These are phyloP conservation scores for Eubucco bourcierii DNA, from an alignment of 2,113 vertebrate genomes.

Conservation along the genomic window DNA sequence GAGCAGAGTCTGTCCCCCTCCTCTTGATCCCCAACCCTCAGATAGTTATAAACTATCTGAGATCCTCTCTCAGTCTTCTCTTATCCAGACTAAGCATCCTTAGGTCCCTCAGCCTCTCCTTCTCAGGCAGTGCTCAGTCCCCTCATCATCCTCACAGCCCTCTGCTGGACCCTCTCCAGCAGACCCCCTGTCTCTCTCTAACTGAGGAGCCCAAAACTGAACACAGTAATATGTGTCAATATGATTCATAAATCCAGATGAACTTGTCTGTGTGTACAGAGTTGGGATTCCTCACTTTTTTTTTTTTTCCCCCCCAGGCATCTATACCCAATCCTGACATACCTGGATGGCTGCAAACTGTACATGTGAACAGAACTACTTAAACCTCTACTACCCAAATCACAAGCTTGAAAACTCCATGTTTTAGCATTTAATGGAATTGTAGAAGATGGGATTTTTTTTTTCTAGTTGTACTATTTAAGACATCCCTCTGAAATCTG, in stretches of 20 bases:
- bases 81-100: too few species aligned
- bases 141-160: too few species aligned
- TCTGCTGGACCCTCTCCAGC: too few species aligned
- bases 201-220: too few species aligned
- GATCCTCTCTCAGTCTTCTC: too few species aligned
- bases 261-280: neutral
- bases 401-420: conserved; percentile 33
- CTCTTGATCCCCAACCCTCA: too few species aligned
- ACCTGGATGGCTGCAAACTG: neutral
- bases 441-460: conserved; percentile 29
- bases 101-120: too few species aligned
- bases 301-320: neutral
- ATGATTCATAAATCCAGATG: conserved; percentile 11
- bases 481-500: conserved; percentile 26
- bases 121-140: too few species aligned
- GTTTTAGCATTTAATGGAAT: conserved; percentile 20
- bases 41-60: too few species aligned
- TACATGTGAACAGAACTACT: conserved; percentile 29
- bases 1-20: too few species aligned
- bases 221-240: neutral
- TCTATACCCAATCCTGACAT: neutral
- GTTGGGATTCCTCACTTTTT: neutral
- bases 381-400: conserved; percentile 28
- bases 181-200: too few species aligned
- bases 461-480: neutral